Conservation (phyloP, 2,888 invertebrate genomes). For the Drosophila mettleri region DNA sequence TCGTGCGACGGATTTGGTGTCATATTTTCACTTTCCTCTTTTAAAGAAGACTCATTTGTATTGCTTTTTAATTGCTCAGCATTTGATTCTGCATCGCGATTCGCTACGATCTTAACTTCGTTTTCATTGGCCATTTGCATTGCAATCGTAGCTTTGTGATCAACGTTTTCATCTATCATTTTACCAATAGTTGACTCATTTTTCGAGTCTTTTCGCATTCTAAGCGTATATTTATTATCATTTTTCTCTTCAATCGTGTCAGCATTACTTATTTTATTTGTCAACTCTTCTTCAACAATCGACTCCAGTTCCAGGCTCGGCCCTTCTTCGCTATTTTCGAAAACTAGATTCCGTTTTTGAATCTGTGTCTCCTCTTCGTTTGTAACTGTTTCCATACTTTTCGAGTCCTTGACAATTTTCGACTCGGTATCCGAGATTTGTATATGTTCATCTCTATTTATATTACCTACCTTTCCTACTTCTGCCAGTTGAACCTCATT, state of each 20-base stretch:
- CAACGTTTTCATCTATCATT: background rate
- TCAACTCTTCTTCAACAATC: background rate
- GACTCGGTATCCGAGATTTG: conserved; percentile 6
- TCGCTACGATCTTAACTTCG: background rate
- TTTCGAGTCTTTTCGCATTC: background rate
- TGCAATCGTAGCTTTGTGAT: background rate
- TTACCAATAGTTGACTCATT: background rate
- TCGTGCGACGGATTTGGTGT: background rate
- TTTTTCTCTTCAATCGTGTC: background rate
- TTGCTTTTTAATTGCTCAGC: background rate
- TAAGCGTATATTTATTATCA: background rate
- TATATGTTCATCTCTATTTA: background rate
- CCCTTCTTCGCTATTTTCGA: conserved; percentile 6
- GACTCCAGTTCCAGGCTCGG: conserved; percentile 10
- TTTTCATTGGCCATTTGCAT: background rate
- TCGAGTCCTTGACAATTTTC: background rate
- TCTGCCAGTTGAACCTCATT: background rate
- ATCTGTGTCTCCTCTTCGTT: background rate
- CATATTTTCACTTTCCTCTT: background rate
- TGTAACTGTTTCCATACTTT: background rate
- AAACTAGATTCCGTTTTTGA: background rate
- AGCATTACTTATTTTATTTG: background rate
- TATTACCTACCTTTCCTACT: background rate
- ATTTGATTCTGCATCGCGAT: background rate
- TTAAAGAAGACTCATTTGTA: background rate